Evolutionary conservation across 2,797 vertebrate genomes (phyloP).

Genomic region (Anomalospiza imberbis): DNA sequence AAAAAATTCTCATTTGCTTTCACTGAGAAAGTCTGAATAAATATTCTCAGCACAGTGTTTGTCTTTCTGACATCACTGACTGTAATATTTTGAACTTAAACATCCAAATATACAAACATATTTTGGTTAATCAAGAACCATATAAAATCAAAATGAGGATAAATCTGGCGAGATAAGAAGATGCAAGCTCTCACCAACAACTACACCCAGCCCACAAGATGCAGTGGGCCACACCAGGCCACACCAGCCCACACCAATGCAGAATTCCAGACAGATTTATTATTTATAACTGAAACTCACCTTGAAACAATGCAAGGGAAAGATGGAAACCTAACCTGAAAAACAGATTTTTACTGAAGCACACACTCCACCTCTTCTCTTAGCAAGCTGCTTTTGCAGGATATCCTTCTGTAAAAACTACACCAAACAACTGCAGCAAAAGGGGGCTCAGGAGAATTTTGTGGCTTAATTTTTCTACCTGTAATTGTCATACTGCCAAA

Average conservation of each 20-base stretch:
- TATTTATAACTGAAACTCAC: background rate
- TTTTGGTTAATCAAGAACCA: background rate
- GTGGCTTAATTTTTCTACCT: conserved; percentile 19
- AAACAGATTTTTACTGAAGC: background rate
- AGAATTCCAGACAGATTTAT: background rate
- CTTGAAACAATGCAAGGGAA: background rate
- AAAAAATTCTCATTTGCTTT: background rate
- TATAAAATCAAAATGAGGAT: background rate
- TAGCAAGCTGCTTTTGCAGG: background rate
- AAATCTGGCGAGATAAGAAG: background rate
- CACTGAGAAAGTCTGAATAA: background rate
- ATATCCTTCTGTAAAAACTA: background rate
- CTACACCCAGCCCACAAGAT: background rate
- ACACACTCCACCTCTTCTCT: background rate
- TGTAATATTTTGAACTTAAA: background rate
- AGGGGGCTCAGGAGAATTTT: background rate
- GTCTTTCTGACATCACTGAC: background rate
- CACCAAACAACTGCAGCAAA: background rate
- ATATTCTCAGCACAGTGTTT: background rate
- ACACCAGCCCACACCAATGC: background rate
- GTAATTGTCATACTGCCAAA: conserved; percentile 23
- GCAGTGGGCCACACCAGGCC: background rate
- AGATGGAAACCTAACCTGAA: background rate
- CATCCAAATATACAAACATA: background rate
- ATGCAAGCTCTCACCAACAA: background rate